Evolutionary conservation across 2,797 vertebrate genomes (phyloP).

Genomic region (Gymnothorax reevesii): DNA sequence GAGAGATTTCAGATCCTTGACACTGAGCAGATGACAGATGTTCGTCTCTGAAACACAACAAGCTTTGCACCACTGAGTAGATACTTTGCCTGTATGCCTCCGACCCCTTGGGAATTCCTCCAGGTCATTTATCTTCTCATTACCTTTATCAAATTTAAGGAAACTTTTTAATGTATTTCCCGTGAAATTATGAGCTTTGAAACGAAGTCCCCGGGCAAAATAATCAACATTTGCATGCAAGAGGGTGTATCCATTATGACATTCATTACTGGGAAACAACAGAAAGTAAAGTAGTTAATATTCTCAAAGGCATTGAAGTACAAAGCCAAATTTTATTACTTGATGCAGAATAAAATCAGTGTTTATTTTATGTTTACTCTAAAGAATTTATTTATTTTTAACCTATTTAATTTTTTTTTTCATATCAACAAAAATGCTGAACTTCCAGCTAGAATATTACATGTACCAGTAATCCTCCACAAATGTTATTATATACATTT

Average conservation of each 20-base stretch:
- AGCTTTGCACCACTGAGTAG: not conserved
- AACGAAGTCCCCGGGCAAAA: not conserved
- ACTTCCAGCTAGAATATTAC: not conserved
- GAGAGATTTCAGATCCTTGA: not conserved
- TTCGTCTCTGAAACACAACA: not conserved
- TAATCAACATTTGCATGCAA: slow-evolving; percentile 1
- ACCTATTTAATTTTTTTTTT: not conserved
- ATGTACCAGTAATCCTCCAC: not conserved
- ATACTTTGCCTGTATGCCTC: not conserved
- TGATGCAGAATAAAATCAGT: not conserved
- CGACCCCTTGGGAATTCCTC: not conserved
- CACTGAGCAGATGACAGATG: not conserved
- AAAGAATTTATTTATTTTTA: not conserved
- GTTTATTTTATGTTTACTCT: not conserved
- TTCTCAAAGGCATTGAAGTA: not conserved
- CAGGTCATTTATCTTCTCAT: not conserved
- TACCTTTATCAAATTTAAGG: not conserved
- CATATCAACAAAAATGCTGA: not conserved
- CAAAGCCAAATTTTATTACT: not conserved
- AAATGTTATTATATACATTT: not conserved
- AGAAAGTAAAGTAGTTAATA: slow-evolving; percentile 6
- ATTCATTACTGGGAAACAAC: not conserved
- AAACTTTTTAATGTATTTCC: not conserved
- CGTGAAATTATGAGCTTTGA: not conserved
- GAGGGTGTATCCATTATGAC: not conserved